Base-by-base conservation (phyloP, 2,797 vertebrate species). In the Phyllotis vaccarum region DNA sequence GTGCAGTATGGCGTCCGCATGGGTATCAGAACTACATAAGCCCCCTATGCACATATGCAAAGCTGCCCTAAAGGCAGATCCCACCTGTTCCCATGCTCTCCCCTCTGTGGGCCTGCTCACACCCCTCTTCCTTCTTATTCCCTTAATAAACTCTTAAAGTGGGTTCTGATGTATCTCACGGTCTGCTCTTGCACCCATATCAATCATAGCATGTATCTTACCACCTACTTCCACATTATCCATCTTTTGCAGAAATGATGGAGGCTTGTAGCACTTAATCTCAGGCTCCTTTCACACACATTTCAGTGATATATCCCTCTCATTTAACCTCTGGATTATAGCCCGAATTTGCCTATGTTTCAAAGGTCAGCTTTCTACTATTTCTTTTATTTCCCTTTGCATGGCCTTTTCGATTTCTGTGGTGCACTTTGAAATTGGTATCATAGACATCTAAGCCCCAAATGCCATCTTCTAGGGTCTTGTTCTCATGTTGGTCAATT, bases 241-340 rank as follows among this genome's bases (percentile, higher is more conserved):
- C 6, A 52, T 49, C n/a, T 24, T 94, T 46, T 52, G 0, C 54
- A 78, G 27, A 62, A n/a, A 3, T 49, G n/a, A 78, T 82, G 52
- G 10, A 1, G 40, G 37, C 43, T 86, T 66, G 34, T 79, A 46
- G 49, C 52, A 74, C 74, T 37, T 70, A 52, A 68, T 58, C 72
- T 81, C 27, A 40, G 17, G 58, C 86, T 96, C 24, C 7, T 66
- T 60, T 94, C 88, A 78, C 2, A 24, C 14, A 89, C 5, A 79
- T 91, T 46, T 93, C 19, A 78, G 24, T 62, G 43, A 22, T 37
- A 60, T 19, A 9, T 90, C 52, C 6, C 29, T 88, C 31, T 13
- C 31, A 58, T 27, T 94, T 95, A 82, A 72, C 83, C 40, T 94
- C 85, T 68, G 46, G 24, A 43, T 66, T 94, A 2, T 49, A 83